A percentile compares a stretch with the other conserved stretches of the same genome.
These are phyloP conservation scores for Fregata magnificens DNA, from an alignment of 2,113 vertebrate genomes.

Conservation along the genomic window DNA sequence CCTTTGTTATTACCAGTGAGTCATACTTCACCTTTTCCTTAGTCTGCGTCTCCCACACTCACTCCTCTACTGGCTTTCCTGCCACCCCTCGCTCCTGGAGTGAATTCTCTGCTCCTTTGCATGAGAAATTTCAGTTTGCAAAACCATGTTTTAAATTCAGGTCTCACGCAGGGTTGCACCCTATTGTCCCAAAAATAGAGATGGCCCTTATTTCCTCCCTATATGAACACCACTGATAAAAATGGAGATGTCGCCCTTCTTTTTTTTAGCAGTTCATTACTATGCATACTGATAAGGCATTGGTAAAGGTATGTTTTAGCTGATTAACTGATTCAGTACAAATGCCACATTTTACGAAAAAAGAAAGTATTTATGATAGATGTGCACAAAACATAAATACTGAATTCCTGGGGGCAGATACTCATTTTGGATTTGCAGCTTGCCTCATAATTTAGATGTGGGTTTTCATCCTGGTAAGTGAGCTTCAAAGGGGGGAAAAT, in stretches of 20 bases:
- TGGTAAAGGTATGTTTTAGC: background rate
- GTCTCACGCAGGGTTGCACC: background rate
- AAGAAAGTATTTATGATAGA: background rate
- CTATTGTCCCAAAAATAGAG: background rate
- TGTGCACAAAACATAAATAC: background rate
- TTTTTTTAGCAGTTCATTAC: background rate
- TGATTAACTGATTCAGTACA: background rate
- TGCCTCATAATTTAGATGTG: background rate
- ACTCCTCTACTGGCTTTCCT: background rate
- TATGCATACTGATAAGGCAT: background rate
- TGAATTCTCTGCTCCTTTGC: background rate
- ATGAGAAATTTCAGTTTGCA: background rate
- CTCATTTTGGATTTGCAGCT: background rate
- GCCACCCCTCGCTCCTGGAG: background rate
- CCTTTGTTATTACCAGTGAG: constrained; percentile 27
- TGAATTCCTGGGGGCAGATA: background rate
- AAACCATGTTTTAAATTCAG: background rate
- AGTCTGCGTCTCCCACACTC: background rate
- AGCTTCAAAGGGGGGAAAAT: background rate
- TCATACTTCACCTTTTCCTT: constrained; percentile 49
- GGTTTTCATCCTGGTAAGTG: background rate
- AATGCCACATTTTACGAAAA: background rate
- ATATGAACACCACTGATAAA: background rate
- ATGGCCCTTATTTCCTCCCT: background rate
- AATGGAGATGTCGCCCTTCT: background rate